Evolutionary conservation across 2,113 vertebrate species (phyloP).

Genomic region (Salminus brasiliensis): DNA sequence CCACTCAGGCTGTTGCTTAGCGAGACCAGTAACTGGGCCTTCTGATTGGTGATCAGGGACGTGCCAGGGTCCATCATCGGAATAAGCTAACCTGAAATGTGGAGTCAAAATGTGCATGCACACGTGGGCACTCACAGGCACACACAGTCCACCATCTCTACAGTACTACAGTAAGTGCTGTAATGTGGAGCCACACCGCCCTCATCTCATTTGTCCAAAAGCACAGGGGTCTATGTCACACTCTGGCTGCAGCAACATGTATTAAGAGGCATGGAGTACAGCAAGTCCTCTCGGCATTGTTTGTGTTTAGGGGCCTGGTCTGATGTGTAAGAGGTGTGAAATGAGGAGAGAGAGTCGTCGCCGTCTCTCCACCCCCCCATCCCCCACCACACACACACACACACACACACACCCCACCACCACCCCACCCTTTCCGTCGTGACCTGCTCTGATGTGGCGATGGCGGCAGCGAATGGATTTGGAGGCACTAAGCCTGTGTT

Average conservation of each 20-base stretch:
- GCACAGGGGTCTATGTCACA: neutral
- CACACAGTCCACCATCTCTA: neutral
- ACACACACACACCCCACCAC: no score
- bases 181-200: neutral
- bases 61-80: conserved; percentile 15
- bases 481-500: conserved; percentile 33
- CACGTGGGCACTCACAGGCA: neutral
- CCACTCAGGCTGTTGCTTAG: conserved; percentile 31
- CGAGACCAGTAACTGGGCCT: conserved; percentile 22
- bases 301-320: conserved; percentile 32
- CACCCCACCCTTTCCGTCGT: neutral
- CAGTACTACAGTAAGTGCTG: conserved; percentile 9
- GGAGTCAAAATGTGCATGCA: neutral
- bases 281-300: conserved; percentile 26
- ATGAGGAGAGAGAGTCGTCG: conserved; percentile 2
- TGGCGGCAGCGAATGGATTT: conserved; percentile 47
- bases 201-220: conserved; percentile 3
- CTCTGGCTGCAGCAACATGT: neutral
- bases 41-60: conserved; percentile 49
- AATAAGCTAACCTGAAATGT: conserved; percentile 20
- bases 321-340: conserved; percentile 34
- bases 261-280: conserved; percentile 4
- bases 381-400: neutral
- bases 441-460: conserved; percentile 37
- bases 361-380: neutral